Evolutionary conservation across 2,797 vertebrate species (phyloP).

Genomic region (Argyrosomus regius): DNA sequence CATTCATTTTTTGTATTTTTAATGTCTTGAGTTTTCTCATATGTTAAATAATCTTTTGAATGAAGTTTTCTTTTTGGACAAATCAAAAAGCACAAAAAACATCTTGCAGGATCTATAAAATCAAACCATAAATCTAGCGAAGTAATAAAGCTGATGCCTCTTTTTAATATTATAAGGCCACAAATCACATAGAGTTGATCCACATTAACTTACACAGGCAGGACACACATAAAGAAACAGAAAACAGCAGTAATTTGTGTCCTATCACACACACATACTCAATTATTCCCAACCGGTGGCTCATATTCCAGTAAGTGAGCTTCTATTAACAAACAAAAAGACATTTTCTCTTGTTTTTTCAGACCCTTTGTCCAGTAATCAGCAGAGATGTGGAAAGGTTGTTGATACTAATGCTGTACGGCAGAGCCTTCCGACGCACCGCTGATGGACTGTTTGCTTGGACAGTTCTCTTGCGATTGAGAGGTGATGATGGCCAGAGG

Average conservation of each 20-base stretch:
- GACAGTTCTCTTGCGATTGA: slow-evolving; percentile 72
- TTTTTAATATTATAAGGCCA: neutral
- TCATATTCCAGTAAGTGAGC: slow-evolving; percentile 56
- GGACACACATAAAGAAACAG: neutral
- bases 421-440: slow-evolving; percentile 58
- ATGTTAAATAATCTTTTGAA: neutral
- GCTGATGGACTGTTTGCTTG: slow-evolving; percentile 84
- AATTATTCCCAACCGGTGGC: slow-evolving; percentile 33
- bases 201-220: neutral
- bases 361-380: slow-evolving; percentile 58
- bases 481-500: slow-evolving; percentile 76
- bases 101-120: neutral
- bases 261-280: slow-evolving; percentile 14
- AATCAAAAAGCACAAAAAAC: no score
- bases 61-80: neutral
- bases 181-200: neutral
- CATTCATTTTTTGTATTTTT: neutral
- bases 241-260: slow-evolving; percentile 31
- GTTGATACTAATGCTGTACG: slow-evolving; percentile 67
- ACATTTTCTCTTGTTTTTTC: slow-evolving; percentile 52
- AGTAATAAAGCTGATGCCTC: neutral
- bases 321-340: slow-evolving; percentile 62
- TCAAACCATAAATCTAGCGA: neutral
- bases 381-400: slow-evolving; percentile 59
- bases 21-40: neutral